Conservation (phyloP, 2,797 vertebrate genomes). For the Chlorospingus flavigularis region DNA sequence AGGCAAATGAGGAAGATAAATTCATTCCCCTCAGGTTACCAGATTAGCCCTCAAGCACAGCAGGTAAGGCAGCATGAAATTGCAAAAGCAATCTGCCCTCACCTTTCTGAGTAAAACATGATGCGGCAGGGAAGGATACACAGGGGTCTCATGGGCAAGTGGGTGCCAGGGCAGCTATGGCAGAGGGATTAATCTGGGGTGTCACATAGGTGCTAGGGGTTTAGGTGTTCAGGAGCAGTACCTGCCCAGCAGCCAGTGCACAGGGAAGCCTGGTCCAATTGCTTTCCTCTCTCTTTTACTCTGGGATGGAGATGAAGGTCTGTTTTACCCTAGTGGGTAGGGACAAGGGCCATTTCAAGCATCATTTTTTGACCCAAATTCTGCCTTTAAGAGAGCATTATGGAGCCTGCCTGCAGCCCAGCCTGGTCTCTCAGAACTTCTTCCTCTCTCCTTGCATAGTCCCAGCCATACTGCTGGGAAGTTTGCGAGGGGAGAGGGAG, state of each 20-base stretch:
- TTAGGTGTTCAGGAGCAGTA: not conserved
- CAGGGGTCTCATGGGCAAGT: accelerated
- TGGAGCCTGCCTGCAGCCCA: not conserved
- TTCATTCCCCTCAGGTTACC: not conserved
- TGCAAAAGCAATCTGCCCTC: not conserved
- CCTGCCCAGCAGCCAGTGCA: not conserved
- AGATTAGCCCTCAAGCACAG: not conserved
- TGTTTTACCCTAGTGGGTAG: not conserved
- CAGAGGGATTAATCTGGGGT: not conserved
- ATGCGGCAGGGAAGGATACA: accelerated
- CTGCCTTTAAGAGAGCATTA: not conserved
- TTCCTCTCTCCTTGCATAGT: not conserved
- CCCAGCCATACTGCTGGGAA: not conserved
- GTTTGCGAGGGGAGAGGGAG: not conserved
- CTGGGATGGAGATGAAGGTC: not conserved
- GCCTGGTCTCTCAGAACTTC: not conserved
- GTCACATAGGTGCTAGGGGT: accelerated
- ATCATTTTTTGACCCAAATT: not conserved
- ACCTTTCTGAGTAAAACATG: not conserved
- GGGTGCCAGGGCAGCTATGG: not conserved
- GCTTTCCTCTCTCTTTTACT: not conserved
- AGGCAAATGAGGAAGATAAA: not conserved
- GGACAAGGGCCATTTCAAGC: not conserved
- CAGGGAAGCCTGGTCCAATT: accelerated
- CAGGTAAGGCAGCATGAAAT: not conserved